Conservation (phyloP, 2,113 vertebrate genomes). For the Rafetus swinhoei region DNA sequence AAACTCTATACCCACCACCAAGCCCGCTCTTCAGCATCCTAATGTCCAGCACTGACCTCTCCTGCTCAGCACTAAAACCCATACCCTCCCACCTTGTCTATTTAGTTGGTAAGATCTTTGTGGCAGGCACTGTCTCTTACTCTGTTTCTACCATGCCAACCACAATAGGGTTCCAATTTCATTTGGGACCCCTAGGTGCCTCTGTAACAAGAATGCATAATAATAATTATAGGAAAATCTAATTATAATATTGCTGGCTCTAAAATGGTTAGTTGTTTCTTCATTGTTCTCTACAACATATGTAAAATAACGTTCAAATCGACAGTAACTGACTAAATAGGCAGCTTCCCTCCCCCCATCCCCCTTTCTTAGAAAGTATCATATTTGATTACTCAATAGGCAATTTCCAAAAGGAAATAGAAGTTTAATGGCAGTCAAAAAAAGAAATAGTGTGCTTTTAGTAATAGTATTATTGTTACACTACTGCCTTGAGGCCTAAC, state of each 20-base stretch:
- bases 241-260: background rate
- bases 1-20: background rate
- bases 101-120: background rate
- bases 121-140: background rate
- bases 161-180: background rate
- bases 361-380: too few relatives aligned
- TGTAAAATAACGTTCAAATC: background rate
- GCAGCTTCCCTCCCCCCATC: too few relatives aligned
- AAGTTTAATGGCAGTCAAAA: background rate
- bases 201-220: too few relatives aligned
- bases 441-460: background rate
- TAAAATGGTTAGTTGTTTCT: background rate
- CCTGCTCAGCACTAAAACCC: background rate
- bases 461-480: background rate
- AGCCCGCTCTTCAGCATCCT: background rate
- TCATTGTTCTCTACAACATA: background rate
- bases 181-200: too few relatives aligned
- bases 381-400: background rate
- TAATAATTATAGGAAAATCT: background rate
- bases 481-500: background rate
- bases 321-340: too few relatives aligned
- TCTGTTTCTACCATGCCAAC: background rate
- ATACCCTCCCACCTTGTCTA: background rate
- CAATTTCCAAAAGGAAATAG: background rate
- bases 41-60: background rate